phyloP scores from a whole-genome alignment of 1,140 invertebrate genomes.

The Druon quercuslanigerum region DNA sequence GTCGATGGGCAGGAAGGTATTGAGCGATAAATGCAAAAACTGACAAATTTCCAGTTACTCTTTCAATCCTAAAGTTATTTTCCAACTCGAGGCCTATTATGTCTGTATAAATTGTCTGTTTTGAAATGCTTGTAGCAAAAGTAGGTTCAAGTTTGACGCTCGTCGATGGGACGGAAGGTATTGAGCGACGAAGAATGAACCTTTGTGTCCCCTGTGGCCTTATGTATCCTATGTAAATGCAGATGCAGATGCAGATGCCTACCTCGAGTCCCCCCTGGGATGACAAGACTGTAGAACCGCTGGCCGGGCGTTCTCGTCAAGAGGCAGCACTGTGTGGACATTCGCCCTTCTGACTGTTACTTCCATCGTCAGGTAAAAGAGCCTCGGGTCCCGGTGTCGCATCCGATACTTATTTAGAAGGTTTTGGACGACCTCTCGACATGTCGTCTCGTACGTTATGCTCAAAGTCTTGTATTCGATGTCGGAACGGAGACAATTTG shows the following conservation, averaged over 20 bases:
- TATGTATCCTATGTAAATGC: too few relatives aligned
- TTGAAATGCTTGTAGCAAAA: too few relatives aligned
- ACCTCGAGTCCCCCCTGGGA: conserved; percentile 92
- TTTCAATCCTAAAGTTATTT: too few relatives aligned
- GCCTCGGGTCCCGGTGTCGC: conserved; percentile 91
- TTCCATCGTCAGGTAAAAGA: conserved; percentile 97
- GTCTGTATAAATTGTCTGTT: too few relatives aligned
- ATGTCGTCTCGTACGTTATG: conserved; percentile 89
- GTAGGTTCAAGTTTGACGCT: too few relatives aligned
- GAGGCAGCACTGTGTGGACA: conserved; percentile 85
- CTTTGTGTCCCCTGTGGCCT: too few relatives aligned
- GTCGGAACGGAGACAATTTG: conserved; percentile 89
- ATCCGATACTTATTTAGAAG: conserved; percentile 93
- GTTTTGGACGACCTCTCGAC: conserved; percentile 88
- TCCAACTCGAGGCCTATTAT: too few relatives aligned
- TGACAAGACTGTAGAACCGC: conserved; percentile 93
- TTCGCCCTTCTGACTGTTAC: conserved; percentile 89
- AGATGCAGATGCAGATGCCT: conserved; percentile 58
- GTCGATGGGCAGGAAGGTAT: too few relatives aligned
- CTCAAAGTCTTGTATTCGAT: conserved; percentile 95
- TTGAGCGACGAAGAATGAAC: too few relatives aligned
- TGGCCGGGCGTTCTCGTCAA: conserved; percentile 92
- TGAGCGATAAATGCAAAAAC: too few relatives aligned
- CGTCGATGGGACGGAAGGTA: too few relatives aligned
- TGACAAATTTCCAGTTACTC: too few relatives aligned